Evolutionary conservation across 1,140 invertebrate species (phyloP).

Genomic region (Cotesia glomerata): DNA sequence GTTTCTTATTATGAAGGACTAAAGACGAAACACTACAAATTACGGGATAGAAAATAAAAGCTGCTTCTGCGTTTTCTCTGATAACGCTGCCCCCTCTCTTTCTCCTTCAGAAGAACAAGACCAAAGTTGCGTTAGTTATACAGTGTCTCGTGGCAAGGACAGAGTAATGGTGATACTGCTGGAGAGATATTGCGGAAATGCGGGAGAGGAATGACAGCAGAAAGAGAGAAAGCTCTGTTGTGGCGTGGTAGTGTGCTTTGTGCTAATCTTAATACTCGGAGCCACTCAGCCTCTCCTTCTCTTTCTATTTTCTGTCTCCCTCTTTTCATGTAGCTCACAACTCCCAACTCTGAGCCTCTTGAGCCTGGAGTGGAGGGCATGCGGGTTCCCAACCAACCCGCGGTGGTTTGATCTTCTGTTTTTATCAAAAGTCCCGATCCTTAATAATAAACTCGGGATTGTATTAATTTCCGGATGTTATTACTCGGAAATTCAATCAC

Average conservation of each 20-base stretch:
- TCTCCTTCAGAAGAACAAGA: too few species aligned
- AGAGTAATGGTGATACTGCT: constrained; percentile 18
- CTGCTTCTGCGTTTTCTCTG: not conserved
- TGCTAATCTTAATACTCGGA: constrained; percentile 46
- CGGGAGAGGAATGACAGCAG: constrained; percentile 7
- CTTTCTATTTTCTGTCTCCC: constrained; percentile 16
- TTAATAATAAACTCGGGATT: too few species aligned
- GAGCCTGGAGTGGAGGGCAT: constrained; percentile 12
- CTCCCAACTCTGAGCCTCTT: constrained; percentile 34
- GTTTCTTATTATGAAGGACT: not conserved
- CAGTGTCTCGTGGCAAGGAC: not conserved
- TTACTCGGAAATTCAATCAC: not conserved
- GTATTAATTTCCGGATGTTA: not conserved
- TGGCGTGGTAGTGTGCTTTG: constrained; percentile 36
- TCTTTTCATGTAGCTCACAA: constrained; percentile 27
- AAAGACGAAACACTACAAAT: constrained; percentile 6
- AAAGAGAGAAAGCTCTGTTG: constrained; percentile 18
- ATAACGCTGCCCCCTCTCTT: not conserved
- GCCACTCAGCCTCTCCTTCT: constrained; percentile 37
- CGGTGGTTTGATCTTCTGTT: constrained; percentile 44
- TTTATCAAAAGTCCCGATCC: not conserved
- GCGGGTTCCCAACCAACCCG: constrained; percentile 32
- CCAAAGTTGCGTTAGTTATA: constrained; percentile 1
- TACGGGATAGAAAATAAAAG: not conserved
- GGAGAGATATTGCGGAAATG: constrained; percentile 20